Conservation (phyloP, 2,797 vertebrate species). For the Neostethus bicornis region DNA sequence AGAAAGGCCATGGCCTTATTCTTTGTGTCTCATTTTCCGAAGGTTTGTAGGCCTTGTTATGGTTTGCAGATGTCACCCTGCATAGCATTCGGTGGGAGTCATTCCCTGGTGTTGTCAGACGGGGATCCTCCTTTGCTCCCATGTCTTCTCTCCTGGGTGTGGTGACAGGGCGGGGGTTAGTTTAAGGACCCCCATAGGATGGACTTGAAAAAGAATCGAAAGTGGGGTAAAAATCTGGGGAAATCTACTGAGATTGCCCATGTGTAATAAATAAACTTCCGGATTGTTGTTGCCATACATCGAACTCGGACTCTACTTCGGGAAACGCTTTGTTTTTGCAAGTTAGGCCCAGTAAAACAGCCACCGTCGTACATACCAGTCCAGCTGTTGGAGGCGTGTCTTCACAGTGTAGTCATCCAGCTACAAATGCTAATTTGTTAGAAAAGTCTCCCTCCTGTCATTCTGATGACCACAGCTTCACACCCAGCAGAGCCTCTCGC, state of each 20-base stretch:
- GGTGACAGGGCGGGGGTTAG: slow-evolving; percentile 57
- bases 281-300: slow-evolving; percentile 2
- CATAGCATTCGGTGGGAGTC: slow-evolving; percentile 73
- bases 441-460: slow-evolving; percentile 36
- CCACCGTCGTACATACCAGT: slow-evolving; percentile 10
- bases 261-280: neutral
- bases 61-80: slow-evolving; percentile 82
- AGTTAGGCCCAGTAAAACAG: neutral
- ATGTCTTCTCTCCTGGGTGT: slow-evolving; percentile 47
- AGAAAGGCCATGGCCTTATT: slow-evolving; percentile 58
- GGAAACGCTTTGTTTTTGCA: slow-evolving; percentile 1
- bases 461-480: slow-evolving; percentile 40
- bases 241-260: slow-evolving; percentile 2
- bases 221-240: slow-evolving; percentile 30
- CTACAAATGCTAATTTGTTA: slow-evolving; percentile 50
- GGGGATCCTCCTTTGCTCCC: slow-evolving; percentile 67
- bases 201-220: slow-evolving; percentile 19
- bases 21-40: slow-evolving; percentile 65
- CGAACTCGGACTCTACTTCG: neutral
- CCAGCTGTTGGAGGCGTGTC: slow-evolving; percentile 38
- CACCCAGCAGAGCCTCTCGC: slow-evolving; percentile 40
- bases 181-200: slow-evolving; percentile 50
- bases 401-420: slow-evolving; percentile 36
- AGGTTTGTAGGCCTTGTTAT: slow-evolving; percentile 72
- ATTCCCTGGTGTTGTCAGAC: slow-evolving; percentile 69